Base-by-base conservation (phyloP, 2,797 vertebrate genomes). In the Typhlichthys subterraneus region DNA sequence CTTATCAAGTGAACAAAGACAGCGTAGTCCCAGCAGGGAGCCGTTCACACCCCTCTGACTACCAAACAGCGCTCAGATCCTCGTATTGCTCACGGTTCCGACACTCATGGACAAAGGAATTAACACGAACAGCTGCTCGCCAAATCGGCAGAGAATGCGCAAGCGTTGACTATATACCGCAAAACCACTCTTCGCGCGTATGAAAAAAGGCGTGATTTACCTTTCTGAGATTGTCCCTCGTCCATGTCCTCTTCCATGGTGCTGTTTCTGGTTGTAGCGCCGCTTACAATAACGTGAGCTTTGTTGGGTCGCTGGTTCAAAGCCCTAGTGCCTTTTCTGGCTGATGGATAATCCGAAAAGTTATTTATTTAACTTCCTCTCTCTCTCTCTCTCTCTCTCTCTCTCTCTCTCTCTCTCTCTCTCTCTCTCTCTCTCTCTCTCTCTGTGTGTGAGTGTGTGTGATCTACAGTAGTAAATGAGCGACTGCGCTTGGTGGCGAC, bases 231-330 rank as follows among this genome's bases (percentile, higher is more conserved):
- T 91, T 99, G 97, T 81, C 96, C 96, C 86, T 99, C 97, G 85
- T 98, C 97, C 96, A 98, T 94, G 88, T 98, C 98, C 88, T 99
- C 97, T 94, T 99, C 97, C 97, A 99, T 99, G 88, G 87, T 88
- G 89, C 83, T 79, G 88, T 80, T 89, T 89, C 75, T 93, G 88
- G 88, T 75, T 88, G 73, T 87, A 81, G 71, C 85, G 84, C 83
- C 38, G 38, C 8, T 9, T 52, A 55, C 65, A 3, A 59, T 33
- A 53, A 6, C 9, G 56, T 59, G 64, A 61, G 29, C 23, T 55
- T 61, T 85, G 78, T 91, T 85, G 73, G 73, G 83, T 84, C 85
- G 90, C 88, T 81, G 87, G 63, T 86, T 85, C 72, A 80, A 89
- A 90, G 56, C 80, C 78, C 63, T 89, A 79, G 85, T 81, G 79